Evolutionary conservation across 64 coral and sea anemone genomes (phyloP), one percentile per base, ranked within the genome.

Genomic region (Cladopsammia gracilis): DNA sequence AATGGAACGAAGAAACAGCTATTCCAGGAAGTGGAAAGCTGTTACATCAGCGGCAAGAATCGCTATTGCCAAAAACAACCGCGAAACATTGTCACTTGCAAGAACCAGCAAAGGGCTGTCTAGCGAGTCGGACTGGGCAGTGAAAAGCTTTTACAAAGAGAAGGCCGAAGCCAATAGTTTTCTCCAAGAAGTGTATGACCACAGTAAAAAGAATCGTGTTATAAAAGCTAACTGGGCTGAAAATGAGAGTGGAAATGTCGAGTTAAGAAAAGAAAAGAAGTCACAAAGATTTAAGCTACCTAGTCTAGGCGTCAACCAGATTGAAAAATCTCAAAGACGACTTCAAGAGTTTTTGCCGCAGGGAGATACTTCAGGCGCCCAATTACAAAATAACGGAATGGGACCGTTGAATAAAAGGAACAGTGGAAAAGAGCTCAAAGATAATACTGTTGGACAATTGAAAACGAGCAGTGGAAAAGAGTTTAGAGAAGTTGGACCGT

Each of bases 31-130:
- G 9, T 19, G 64, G 7, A 48, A 25, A 25, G 46, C 8, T 13
- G 44, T 59, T 48, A 67, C 80, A 50, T 45, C 61, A 65, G 80
- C 80, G 10, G 44, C 60, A 24, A 26, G 80, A 45, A 67, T 84
- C 3, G 80, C 80, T 48, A 45, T 19, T 20, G 80, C 62, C 19
- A 66, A 19, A 84, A 84, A 84, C 80, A 84, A 84, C 9, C 80
- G 80, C 4, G 80, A 84, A 68, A 67, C 80, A 13, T 23, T 65
- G 9, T 25, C 64, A 25, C 80, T 84, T 47, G 62, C 20, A 10
- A 48, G 64, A 25, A 18, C 60, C 43, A 84, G 45, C 43, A 23
- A 24, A 84, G 80, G 62, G 10, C 62, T 84, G 18, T 67, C 44
- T 2, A n/a, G 61, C 58, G 34, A 49, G 45, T 49, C 42, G 2